Percentiles rank a stretch among this genome's conserved stretches.
Conservation (phyloP, 2,113 vertebrate genomes). For the Nannobrachium achirus region DNA sequence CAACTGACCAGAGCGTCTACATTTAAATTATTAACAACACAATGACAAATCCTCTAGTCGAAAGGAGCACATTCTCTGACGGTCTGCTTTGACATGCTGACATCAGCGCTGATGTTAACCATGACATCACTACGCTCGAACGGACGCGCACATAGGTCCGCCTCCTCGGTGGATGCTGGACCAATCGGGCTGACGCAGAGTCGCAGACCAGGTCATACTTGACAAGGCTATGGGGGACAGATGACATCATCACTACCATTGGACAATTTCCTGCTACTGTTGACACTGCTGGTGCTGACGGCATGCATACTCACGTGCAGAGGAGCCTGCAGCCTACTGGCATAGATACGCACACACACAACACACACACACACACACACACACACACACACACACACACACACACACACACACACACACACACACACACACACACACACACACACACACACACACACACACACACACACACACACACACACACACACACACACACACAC, state of each 20-base stretch:
- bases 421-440: neutral
- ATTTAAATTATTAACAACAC: too few species aligned
- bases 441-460: neutral
- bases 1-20: too few species aligned
- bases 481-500: too few species aligned
- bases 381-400: neutral
- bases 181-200: conserved; percentile 20
- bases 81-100: conserved; percentile 29
- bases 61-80: neutral
- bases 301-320: conserved; percentile 32
- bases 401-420: neutral
- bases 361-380: neutral
- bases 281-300: conserved; percentile 35
- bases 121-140: conserved; percentile 23
- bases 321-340: neutral
- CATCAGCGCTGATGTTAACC: conserved; percentile 4
- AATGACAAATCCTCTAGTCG: too few species aligned
- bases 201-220: conserved; percentile 29
- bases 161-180: neutral
- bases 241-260: conserved; percentile 34
- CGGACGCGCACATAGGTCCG: neutral
- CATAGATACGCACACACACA: too few species aligned
- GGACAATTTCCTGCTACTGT: conserved; percentile 40
- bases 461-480: neutral
- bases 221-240: conserved; percentile 10